Base-by-base conservation (phyloP, 2,888 invertebrate species). In the Rotaria sp. region DNA sequence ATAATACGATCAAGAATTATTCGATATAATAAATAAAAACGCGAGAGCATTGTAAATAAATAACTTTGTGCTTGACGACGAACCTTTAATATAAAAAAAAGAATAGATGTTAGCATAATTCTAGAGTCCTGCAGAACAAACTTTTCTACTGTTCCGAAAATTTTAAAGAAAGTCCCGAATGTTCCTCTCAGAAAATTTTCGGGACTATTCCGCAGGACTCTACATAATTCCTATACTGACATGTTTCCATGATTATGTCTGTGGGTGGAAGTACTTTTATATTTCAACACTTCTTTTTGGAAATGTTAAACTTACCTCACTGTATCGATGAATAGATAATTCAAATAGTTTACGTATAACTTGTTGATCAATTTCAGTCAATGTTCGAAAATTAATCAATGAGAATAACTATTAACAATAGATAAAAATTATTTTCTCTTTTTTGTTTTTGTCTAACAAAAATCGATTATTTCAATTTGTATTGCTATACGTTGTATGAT, bases 21-120 rank as follows among this genome's bases (percentile, higher is more conserved):
- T 38, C 52, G 35, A 86, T 74, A 67, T 15, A 84, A 86, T 55
- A 84, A 84, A 4, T 67, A 75, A 86, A 50, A 86, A 18, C 84
- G 84, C 10, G 84, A 84, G 30, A 86, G 50, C 24, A 86, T n/a
- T 10, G 86, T 67, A 80, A 86, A 86, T 24, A 86, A 30, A n/a
- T 86, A 84, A 55, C 30, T 38, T 67, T 86, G 86, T 5, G 84
- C 57, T 67, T 85, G 74, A 48, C 67, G 57, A 45, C 86, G 86
- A 26, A 86, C 86, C 59, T 59, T 2, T 2, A 30, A 59, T 24
- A 52, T 2, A 52, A 13, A 30, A 30, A 30, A n/a, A 59, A 59
- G n/a, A 30, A n/a, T 1, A 30, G 10, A 26, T 57, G 8, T 15
- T 11, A 48, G 45, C 7, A 8, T 45, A 8, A 5, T 45, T 5